Conservation (phyloP, 2,888 invertebrate genomes). For the Rhingia rostrata region DNA sequence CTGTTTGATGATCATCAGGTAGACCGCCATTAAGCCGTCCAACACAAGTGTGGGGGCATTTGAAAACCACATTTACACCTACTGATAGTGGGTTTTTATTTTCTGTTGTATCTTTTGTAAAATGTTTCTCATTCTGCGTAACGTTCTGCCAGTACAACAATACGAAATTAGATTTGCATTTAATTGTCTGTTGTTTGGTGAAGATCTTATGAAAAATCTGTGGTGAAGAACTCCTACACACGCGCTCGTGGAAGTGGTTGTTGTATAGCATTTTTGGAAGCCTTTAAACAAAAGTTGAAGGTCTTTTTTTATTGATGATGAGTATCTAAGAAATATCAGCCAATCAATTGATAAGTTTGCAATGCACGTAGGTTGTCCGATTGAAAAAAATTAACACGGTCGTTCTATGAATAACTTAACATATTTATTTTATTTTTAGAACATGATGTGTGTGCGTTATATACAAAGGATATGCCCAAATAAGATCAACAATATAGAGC, state of each 20-base stretch:
- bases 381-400: slow-evolving; percentile 27
- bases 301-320: slow-evolving; percentile 35
- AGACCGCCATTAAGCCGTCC: slow-evolving; percentile 60
- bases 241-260: slow-evolving; percentile 11
- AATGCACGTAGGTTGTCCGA: slow-evolving; percentile 54
- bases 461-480: slow-evolving; percentile 40
- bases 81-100: slow-evolving; percentile 31
- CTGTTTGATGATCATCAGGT: slow-evolving; percentile 68
- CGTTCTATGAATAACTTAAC: slow-evolving; percentile 25
- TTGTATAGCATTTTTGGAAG: slow-evolving; percentile 39
- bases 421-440: slow-evolving; percentile 41
- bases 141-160: slow-evolving; percentile 54
- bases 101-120: slow-evolving; percentile 5
- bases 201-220: slow-evolving; percentile 70
- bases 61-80: slow-evolving; percentile 68
- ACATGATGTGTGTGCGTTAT: slow-evolving; percentile 13
- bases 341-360: slow-evolving; percentile 62
- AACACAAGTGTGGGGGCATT: slow-evolving; percentile 63
- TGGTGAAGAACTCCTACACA: slow-evolving; percentile 59
- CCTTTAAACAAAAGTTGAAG: slow-evolving; percentile 40
- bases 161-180: slow-evolving; percentile 66
- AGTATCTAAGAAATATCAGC: slow-evolving; percentile 33
- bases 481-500: slow-evolving; percentile 12
- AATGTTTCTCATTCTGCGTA: slow-evolving; percentile 45
- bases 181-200: slow-evolving; percentile 55